Evolutionary conservation across 2,113 vertebrate species (phyloP).

Genomic region (Tragelaphus buxtoni): DNA sequence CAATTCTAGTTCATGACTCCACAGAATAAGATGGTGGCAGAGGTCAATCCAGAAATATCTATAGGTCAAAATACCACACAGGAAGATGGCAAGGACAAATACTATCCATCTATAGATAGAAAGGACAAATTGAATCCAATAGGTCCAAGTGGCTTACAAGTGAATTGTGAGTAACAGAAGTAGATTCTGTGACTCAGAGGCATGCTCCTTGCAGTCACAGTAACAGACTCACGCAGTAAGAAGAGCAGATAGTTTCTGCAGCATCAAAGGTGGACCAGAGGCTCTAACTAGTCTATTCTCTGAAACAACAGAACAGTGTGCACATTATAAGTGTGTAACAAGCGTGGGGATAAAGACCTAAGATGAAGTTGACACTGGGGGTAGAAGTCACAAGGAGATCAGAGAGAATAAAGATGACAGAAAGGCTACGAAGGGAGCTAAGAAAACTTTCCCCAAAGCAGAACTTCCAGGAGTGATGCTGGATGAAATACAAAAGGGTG

Average conservation of each 20-base stretch:
- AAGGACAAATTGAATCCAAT: not conserved
- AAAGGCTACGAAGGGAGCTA: not conserved
- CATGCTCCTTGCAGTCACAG: not conserved
- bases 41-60: not conserved
- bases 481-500: not conserved
- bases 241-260: not conserved
- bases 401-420: not conserved
- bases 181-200: not conserved
- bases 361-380: not conserved
- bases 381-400: not conserved
- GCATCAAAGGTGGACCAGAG: not conserved
- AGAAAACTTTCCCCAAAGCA: not conserved
- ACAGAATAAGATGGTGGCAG: fast-evolving
- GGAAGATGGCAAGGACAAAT: not conserved
- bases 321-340: not conserved
- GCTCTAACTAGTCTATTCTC: too few species aligned
- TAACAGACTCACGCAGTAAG: not conserved
- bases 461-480: not conserved
- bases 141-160: not conserved
- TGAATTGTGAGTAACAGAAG: not conserved
- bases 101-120: not conserved
- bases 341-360: not conserved
- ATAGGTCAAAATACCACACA: not conserved
- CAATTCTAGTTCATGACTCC: not conserved
- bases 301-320: not conserved